Evolutionary conservation across 2,113 vertebrate species (phyloP).

Genomic region (Campylomormyrus numenius): DNA sequence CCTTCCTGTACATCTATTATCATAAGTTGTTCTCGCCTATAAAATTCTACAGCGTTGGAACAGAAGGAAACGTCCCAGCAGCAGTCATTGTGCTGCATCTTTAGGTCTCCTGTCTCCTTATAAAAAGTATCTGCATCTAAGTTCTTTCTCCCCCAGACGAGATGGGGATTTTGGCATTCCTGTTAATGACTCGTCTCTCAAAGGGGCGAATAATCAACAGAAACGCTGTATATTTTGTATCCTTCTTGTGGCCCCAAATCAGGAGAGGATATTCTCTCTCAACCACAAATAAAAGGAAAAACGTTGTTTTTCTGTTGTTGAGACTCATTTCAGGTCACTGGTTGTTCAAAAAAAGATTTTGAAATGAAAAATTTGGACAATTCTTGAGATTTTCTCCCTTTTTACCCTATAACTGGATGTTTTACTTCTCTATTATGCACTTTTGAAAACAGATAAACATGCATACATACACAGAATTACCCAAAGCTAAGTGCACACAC

Average conservation of each 20-base stretch:
- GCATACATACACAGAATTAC: background rate
- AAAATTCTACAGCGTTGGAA: background rate
- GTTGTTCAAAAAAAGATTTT: background rate
- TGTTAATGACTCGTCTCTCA: background rate
- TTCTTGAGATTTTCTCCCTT: slow-evolving; percentile 1
- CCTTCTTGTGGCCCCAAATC: background rate
- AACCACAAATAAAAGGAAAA: background rate
- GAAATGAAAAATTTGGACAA: slow-evolving; percentile 43
- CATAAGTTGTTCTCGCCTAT: background rate
- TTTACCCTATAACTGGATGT: slow-evolving; percentile 31
- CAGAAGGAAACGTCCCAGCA: background rate
- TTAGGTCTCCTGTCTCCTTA: background rate
- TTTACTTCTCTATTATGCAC: slow-evolving; percentile 7
- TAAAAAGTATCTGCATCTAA: background rate
- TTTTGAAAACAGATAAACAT: background rate
- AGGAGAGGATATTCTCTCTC: background rate
- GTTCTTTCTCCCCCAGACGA: background rate
- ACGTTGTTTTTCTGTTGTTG: background rate
- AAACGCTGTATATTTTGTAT: background rate
- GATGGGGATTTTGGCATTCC: background rate
- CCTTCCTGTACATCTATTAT: background rate
- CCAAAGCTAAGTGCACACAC: background rate
- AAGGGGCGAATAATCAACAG: background rate
- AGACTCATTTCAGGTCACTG: background rate
- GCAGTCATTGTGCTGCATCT: background rate